These are phyloP conservation scores for Micrastur ruficollis DNA, from an alignment of 2,797 vertebrate species.

Conservation along the genomic window DNA sequence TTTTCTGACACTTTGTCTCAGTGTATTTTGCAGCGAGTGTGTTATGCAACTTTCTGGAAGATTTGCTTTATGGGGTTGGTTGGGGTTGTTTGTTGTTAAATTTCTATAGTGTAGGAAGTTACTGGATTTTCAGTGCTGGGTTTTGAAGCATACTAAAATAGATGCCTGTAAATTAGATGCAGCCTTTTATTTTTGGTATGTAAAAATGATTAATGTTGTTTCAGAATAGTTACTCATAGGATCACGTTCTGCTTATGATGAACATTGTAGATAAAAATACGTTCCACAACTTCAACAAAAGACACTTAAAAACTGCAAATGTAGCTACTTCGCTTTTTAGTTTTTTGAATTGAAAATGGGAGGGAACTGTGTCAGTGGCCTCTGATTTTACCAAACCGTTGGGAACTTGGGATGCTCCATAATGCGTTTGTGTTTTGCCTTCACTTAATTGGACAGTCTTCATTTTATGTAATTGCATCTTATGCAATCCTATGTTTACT, in stretches of 20 bases:
- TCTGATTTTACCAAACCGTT: neutral
- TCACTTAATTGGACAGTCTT: neutral
- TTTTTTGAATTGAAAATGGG: neutral
- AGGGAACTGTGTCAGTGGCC: neutral
- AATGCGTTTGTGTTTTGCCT: neutral
- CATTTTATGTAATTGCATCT: slow-evolving; percentile 22
- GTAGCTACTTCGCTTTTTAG: neutral
- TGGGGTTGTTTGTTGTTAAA: neutral
- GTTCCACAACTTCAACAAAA: neutral
- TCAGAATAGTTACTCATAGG: neutral
- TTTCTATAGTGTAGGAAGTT: neutral
- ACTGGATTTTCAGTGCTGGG: neutral
- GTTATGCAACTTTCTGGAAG: neutral
- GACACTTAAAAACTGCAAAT: neutral
- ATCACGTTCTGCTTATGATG: neutral
- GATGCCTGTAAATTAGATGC: neutral
- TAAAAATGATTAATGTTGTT: slow-evolving; percentile 30
- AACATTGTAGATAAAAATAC: neutral
- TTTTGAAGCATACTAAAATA: neutral
- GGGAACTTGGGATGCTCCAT: neutral
- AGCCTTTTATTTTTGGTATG: slow-evolving; percentile 3
- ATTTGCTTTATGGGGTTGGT: neutral
- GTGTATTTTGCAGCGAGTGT: neutral
- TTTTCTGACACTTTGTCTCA: neutral
- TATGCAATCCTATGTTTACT: slow-evolving; percentile 29